phyloP scores from a whole-genome alignment of 2,113 vertebrate genomes.

The Athene noctua region DNA sequence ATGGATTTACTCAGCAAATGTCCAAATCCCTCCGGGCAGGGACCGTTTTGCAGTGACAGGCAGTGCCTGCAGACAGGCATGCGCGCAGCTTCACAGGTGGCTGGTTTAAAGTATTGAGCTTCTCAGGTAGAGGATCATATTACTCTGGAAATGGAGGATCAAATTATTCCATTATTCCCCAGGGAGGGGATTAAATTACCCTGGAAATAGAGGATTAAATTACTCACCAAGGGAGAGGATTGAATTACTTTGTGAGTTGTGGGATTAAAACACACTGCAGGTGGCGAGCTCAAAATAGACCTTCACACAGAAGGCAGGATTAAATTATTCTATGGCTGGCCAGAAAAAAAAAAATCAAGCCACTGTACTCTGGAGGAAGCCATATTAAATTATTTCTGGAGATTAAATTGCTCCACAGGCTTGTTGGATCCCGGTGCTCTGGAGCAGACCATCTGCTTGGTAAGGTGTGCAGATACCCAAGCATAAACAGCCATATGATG shows the following conservation, averaged over 20 bases:
- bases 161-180: conserved; percentile 62
- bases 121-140: conserved; percentile 44
- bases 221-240: conserved; percentile 66
- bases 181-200: conserved; percentile 64
- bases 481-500: conserved; percentile 29
- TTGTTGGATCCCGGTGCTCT: conserved; percentile 48
- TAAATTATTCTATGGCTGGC: conserved; percentile 60
- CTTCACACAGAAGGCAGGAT: conserved; percentile 60
- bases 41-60: background rate
- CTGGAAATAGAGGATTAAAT: conserved; percentile 71
- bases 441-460: conserved; percentile 60
- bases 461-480: conserved; percentile 37
- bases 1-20: background rate
- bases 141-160: conserved; percentile 49
- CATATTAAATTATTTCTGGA: conserved; percentile 67
- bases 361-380: conserved; percentile 19
- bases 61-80: background rate
- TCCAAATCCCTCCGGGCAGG: background rate
- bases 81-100: background rate
- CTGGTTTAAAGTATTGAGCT: background rate
- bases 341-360: background rate
- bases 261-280: conserved; percentile 65
- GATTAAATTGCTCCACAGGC: conserved; percentile 61
- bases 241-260: conserved; percentile 57
- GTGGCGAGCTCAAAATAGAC: conserved; percentile 59